phyloP scores from a whole-genome alignment of 2,888 invertebrate species.

The Arrhopalites spinosus region DNA sequence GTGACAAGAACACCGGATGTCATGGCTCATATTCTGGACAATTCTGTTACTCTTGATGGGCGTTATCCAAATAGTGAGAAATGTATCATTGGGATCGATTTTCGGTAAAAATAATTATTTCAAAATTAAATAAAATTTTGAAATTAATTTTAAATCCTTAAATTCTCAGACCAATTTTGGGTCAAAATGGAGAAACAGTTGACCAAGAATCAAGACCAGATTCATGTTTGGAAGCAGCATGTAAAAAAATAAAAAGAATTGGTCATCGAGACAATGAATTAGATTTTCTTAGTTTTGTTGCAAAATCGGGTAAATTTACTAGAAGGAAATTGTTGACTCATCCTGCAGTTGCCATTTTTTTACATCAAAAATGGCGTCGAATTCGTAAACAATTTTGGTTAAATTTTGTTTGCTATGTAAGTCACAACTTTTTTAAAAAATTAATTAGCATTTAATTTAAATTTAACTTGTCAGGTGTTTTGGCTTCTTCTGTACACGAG shows the following conservation, averaged over 20 bases:
- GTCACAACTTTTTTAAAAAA: constrained; percentile 6
- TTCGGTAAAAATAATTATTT: constrained; percentile 14
- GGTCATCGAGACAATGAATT: constrained; percentile 24
- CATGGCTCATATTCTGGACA: constrained; percentile 78
- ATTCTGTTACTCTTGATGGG: constrained; percentile 66
- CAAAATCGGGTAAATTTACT: constrained; percentile 31
- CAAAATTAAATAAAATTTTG: background rate
- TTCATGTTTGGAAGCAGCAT: background rate
- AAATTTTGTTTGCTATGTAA: constrained; percentile 49
- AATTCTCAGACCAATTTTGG: constrained; percentile 13
- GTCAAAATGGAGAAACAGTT: background rate
- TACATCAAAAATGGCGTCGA: constrained; percentile 51
- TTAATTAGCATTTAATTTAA: background rate
- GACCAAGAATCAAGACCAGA: background rate
- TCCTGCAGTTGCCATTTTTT: constrained; percentile 49
- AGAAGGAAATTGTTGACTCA: constrained; percentile 45
- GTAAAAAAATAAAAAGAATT: background rate
- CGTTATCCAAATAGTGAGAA: constrained; percentile 52
- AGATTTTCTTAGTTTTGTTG: constrained; percentile 21
- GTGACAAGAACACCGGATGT: constrained; percentile 86
- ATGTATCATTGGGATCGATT: constrained; percentile 31
- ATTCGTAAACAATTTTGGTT: constrained; percentile 48
- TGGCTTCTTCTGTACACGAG: constrained; percentile 52
- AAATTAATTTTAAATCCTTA: background rate
- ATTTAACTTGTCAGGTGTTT: constrained; percentile 40